phyloP scores from a whole-genome alignment of 1,140 invertebrate genomes.

The Heliconius hermathena region DNA sequence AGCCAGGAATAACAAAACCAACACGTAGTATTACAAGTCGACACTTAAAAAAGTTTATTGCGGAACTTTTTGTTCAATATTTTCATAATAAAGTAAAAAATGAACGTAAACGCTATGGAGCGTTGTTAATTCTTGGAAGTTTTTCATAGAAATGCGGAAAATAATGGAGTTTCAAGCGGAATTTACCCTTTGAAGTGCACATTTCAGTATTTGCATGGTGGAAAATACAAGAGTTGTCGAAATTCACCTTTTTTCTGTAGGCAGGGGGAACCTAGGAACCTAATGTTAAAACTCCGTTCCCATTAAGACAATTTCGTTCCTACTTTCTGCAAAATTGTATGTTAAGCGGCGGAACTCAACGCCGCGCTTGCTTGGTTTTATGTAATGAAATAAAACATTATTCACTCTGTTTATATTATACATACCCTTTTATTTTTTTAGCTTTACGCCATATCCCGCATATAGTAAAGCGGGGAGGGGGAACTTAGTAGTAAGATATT shows the following conservation, averaged over 20 bases:
- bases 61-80: neutral
- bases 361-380: too few relatives aligned
- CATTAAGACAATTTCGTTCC: too few relatives aligned
- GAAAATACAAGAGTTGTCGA: neutral
- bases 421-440: too few relatives aligned
- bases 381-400: too few relatives aligned
- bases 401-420: too few relatives aligned
- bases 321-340: too few relatives aligned
- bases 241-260: neutral
- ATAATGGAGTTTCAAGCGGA: constrained; percentile 1
- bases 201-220: neutral
- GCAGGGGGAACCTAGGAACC: too few relatives aligned
- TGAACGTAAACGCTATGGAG: neutral
- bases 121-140: constrained; percentile 6
- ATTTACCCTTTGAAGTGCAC: constrained; percentile 9
- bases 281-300: too few relatives aligned
- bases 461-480: neutral
- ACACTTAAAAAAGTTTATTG: neutral
- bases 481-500: neutral
- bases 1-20: neutral
- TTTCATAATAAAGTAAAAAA: constrained; percentile 11
- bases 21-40: neutral
- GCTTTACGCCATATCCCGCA: neutral
- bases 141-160: constrained; percentile 5
- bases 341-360: too few relatives aligned